These are phyloP conservation scores for Calephelis nemesis DNA, from an alignment of 1,140 invertebrate species.

Conservation along the genomic window DNA sequence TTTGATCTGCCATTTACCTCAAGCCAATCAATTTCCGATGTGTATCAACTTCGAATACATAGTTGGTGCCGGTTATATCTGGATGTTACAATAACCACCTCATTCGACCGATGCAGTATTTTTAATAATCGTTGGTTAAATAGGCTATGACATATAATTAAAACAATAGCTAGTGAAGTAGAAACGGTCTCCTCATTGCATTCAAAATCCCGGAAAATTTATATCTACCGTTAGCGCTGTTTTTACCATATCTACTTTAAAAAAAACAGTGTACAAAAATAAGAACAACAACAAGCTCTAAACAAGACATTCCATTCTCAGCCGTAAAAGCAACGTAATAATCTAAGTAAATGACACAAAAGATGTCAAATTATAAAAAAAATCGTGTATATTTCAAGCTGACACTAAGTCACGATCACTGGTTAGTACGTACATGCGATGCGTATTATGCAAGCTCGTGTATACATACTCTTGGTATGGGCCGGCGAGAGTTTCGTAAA, in stretches of 20 bases:
- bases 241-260: too few relatives aligned
- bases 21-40: not conserved
- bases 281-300: not conserved
- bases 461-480: conserved; percentile 71
- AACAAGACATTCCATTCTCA: not conserved
- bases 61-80: too few relatives aligned
- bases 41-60: not conserved
- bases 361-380: conserved; percentile 1
- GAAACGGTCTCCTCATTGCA: too few relatives aligned
- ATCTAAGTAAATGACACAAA: not conserved
- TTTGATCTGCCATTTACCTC: not conserved
- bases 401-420: conserved; percentile 7
- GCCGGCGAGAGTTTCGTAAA: conserved; percentile 62
- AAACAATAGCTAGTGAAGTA: too few relatives aligned
- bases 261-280: not conserved
- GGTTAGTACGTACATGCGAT: conserved; percentile 36
- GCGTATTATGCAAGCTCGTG: conserved; percentile 40
- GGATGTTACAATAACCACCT: too few relatives aligned
- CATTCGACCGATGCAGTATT: too few relatives aligned
- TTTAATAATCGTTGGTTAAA: too few relatives aligned
- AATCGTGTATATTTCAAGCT: conserved; percentile 1
- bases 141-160: too few relatives aligned
- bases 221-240: too few relatives aligned
- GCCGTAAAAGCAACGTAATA: conserved; percentile 11
- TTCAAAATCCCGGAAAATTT: too few relatives aligned